Base-by-base conservation (phyloP, 64 coral and sea anemone genomes). In the Catalaphyllia jardinei region DNA sequence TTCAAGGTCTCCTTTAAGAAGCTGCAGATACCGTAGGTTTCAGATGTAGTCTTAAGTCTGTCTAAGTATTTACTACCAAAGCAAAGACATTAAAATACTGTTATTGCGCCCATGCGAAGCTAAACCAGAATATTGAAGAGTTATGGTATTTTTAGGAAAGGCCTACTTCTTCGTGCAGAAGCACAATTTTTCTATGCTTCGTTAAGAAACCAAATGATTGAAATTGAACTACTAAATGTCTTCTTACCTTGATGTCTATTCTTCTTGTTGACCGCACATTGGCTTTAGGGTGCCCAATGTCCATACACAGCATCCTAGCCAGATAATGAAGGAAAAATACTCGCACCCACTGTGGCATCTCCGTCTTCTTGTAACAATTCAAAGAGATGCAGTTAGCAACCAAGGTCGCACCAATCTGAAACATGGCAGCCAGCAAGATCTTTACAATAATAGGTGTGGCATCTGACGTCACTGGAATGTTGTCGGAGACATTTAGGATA, bases 311-410 rank as follows among this genome's bases (percentile, higher is more conserved):
- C 77, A 88, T 92, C 17, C 95, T 82, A 0, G 91, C 90, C 19
- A 93, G 78, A 20, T 97, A 97, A 33, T 97, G 91, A 12, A 97
- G 87, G 17, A 97, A 92, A 29, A 97, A 77, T 18, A 97, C 72
- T 27, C 92, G 88, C 19, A 97, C 78, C 95, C 95, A 97, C 10
- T 93, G 78, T 22, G 95, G 95, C 33, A 97, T 86, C 73, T 93
- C 95, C 8, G 71, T 61, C 25, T 90, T 69, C 52, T 90, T 93
- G 73, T 87, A 97, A 20, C 89, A 81, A 77, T 97, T 97, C 88
- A 97, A 67, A 1, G 95, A 89, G 2, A 97, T 16, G 13, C 73
- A 89, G 38, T 97, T 97, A 24, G 95, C 95, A 11, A 97, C 72
- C 2, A 97, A 78, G 57, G 88, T 55, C 1, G 67, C 50, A n/a